Percentiles rank a stretch among this genome's conserved stretches.
Conservation (phyloP, 2,888 invertebrate genomes). For the Torymus aiolomorphi region DNA sequence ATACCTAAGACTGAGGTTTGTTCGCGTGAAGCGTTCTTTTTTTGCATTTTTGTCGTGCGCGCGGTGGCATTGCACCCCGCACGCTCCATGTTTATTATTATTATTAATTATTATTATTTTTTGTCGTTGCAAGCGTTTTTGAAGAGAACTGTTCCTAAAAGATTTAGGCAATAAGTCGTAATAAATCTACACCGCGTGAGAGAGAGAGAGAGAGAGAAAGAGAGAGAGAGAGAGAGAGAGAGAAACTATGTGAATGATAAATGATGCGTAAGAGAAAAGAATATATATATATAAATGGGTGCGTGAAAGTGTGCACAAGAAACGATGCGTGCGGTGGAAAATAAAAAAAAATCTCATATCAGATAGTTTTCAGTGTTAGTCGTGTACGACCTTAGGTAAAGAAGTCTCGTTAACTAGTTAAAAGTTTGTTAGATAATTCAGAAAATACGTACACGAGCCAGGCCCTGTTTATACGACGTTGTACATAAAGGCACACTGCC, state of each 20-base stretch:
- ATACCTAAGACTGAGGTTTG: conserved; percentile 72
- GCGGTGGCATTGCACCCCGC: conserved; percentile 2
- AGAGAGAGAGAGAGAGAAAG: conserved; percentile 24
- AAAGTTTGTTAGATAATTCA: conserved; percentile 73
- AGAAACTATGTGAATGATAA: neutral
- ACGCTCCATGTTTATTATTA: conserved; percentile 32
- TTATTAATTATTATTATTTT: conserved; percentile 50
- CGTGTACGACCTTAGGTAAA: conserved; percentile 73
- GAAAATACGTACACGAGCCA: conserved; percentile 73
- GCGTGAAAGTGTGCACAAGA: conserved; percentile 61
- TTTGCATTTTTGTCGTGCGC: conserved; percentile 58
- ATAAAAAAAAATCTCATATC: conserved; percentile 74
- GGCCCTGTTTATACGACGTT: conserved; percentile 73
- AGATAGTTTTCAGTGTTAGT: conserved; percentile 76
- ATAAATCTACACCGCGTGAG: conserved; percentile 61
- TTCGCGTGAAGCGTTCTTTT: conserved; percentile 60
- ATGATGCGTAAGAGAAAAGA: conserved; percentile 8
- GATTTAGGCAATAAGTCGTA: conserved; percentile 74
- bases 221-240: conserved; percentile 32
- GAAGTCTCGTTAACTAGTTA: conserved; percentile 75
- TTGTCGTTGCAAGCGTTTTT: conserved; percentile 70
- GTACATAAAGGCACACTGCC: conserved; percentile 75
- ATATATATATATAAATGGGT: conserved; percentile 42
- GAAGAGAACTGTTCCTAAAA: conserved; percentile 75
- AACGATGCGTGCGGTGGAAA: conserved; percentile 50